Conservation (phyloP, 2,797 vertebrate species). For the Sebastes melanostomus region DNA sequence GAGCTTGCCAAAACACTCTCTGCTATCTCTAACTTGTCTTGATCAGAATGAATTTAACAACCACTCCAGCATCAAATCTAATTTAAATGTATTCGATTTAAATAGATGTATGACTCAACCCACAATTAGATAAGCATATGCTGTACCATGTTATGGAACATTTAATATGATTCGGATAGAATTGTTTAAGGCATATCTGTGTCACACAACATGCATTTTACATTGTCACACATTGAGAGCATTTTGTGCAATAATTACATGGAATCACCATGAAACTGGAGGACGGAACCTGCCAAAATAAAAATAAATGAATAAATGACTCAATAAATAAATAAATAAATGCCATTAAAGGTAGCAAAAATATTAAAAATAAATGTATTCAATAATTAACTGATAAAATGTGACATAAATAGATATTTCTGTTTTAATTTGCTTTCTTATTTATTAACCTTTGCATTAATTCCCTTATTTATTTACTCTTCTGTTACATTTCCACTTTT, state of each 20-base stretch:
- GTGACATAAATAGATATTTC: no score
- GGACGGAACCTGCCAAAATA: no score
- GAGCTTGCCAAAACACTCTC: not conserved
- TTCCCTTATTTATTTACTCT: no score
- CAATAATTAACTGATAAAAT: no score
- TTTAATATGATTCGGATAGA: not conserved
- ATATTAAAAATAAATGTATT: no score
- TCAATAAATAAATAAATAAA: no score
- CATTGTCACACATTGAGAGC: not conserved
- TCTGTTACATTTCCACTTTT: no score
- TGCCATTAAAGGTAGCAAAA: no score
- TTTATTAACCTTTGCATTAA: no score
- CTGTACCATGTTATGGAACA: not conserved
- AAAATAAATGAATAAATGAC: no score
- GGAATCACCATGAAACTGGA: not conserved
- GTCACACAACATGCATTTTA: not conserved
- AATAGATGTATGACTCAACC: not conserved
- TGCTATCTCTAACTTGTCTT: not conserved
- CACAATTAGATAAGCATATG: not conserved
- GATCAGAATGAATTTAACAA: not conserved
- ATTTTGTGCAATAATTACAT: not conserved
- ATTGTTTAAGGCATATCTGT: not conserved
- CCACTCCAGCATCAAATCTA: not conserved
- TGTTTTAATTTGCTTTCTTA: no score
- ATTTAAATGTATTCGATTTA: slow-evolving; percentile 4